Conservation (phyloP, 2,113 vertebrate species). For the Xiphorhynchus elegans region DNA sequence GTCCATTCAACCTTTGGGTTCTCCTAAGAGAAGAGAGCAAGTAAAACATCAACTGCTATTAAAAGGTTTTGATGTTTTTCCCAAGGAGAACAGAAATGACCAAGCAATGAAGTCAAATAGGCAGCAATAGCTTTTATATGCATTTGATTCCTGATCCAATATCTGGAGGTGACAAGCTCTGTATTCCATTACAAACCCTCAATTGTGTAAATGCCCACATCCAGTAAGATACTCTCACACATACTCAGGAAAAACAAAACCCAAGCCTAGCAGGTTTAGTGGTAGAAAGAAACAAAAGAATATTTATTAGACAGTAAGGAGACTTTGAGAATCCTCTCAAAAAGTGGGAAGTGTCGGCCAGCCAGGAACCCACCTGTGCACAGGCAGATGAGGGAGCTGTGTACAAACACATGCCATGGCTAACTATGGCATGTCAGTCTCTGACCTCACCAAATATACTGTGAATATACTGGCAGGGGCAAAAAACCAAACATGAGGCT, state of each 20-base stretch:
- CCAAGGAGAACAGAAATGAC: background rate
- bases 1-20: background rate
- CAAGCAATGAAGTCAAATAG: background rate
- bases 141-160: background rate
- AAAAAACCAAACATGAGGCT: background rate
- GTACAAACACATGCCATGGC: background rate
- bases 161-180: slow-evolving; percentile 24
- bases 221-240: background rate
- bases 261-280: background rate
- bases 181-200: slow-evolving; percentile 64
- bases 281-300: background rate
- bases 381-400: background rate
- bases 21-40: background rate
- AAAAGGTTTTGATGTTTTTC: background rate
- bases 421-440: background rate
- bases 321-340: background rate
- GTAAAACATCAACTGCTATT: background rate
- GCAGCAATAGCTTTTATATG: background rate
- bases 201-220: background rate
- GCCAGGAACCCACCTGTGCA: background rate
- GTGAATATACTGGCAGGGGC: background rate
- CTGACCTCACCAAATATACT: background rate
- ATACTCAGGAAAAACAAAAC: background rate
- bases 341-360: background rate
- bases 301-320: background rate